Evolutionary conservation across 92 coral and sea anemone genomes (phyloP).

Genomic region (Ricordea florida): DNA sequence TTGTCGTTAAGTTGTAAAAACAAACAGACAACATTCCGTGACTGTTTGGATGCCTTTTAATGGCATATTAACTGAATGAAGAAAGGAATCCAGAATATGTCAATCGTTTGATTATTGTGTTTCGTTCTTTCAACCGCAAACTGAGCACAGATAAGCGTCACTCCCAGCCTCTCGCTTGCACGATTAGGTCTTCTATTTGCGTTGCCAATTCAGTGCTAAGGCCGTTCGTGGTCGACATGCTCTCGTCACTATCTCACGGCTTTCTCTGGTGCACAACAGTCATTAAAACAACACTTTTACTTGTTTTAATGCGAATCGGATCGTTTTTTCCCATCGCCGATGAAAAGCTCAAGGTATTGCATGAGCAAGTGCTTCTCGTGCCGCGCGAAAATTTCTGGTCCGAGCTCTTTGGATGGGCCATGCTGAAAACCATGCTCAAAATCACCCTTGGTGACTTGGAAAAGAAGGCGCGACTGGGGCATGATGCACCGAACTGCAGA

Average conservation of each 20-base stretch:
- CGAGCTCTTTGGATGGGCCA: slow-evolving; percentile 54
- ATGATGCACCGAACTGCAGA: slow-evolving; percentile 44
- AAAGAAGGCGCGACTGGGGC: slow-evolving; percentile 51
- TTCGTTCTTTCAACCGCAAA: no score
- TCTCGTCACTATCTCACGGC: background rate
- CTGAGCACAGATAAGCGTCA: no score
- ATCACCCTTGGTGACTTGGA: slow-evolving; percentile 4
- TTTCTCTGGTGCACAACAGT: background rate
- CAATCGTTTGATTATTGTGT: no score
- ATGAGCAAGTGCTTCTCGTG: slow-evolving; percentile 29
- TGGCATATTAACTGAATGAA: no score
- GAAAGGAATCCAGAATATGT: no score
- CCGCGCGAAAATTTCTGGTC: slow-evolving; percentile 58
- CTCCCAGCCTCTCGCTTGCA: no score
- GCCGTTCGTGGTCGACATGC: no score
- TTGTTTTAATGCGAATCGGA: slow-evolving; percentile 25
- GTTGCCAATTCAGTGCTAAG: no score
- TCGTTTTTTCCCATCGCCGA: slow-evolving; percentile 29
- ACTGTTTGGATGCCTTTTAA: no score
- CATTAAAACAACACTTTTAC: background rate
- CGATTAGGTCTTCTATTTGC: no score
- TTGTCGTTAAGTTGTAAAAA: no score
- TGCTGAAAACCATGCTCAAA: slow-evolving; percentile 15
- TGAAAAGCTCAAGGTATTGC: slow-evolving; percentile 12
- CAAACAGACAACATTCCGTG: no score